Conservation (phyloP, 2,113 vertebrate genomes). For the Acrocephalus kingi region DNA sequence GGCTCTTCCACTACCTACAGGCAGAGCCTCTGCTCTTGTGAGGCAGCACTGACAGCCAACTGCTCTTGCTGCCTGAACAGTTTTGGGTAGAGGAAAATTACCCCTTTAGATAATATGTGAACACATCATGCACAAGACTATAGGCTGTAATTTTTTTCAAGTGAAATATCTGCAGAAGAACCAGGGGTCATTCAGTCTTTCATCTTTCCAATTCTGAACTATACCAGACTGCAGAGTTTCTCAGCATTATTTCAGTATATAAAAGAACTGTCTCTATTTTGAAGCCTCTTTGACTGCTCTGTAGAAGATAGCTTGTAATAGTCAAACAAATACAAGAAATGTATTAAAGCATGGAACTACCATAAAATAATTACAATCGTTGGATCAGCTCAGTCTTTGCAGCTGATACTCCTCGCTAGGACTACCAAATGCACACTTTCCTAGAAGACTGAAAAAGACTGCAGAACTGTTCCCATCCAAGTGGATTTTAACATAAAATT, state of each 20-base stretch:
- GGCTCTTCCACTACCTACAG: not conserved
- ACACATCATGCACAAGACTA: fast-evolving
- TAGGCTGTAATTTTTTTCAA: not conserved
- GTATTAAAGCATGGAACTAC: not conserved
- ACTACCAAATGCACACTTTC: not conserved
- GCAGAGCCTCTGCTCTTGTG: not conserved
- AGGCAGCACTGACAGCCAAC: not conserved
- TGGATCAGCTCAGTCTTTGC: not conserved
- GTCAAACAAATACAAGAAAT: not conserved
- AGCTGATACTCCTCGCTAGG: not conserved
- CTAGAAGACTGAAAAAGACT: not conserved
- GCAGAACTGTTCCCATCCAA: not conserved
- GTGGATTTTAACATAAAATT: not conserved
- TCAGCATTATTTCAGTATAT: not conserved
- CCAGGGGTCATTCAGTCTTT: not conserved
- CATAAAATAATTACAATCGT: not conserved
- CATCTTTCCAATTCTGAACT: not conserved
- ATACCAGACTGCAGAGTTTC: not conserved
- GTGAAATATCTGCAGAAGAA: not conserved
- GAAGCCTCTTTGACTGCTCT: not conserved
- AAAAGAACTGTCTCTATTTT: not conserved
- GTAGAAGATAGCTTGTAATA: not conserved
- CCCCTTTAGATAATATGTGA: not conserved
- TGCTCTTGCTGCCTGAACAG: not conserved
- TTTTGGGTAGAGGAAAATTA: not conserved